phyloP scores from a whole-genome alignment of 2,113 vertebrate species.

The Pelusios castaneus region DNA sequence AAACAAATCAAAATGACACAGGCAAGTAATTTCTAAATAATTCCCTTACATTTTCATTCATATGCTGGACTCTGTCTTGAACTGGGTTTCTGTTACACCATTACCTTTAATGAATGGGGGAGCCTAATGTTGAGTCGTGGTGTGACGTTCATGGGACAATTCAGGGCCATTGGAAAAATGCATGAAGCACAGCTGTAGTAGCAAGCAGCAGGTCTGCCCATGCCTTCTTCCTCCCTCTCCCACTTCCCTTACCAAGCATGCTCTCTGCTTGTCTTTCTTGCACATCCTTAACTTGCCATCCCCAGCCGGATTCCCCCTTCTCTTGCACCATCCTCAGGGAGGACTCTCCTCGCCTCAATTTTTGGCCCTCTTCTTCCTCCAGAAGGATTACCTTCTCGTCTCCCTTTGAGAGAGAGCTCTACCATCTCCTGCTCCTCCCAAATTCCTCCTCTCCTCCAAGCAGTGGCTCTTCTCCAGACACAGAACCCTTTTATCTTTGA shows the following conservation, averaged over 20 bases:
- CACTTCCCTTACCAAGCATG: neutral
- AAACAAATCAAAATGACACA: neutral
- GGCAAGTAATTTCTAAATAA: neutral
- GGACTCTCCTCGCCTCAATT: neutral
- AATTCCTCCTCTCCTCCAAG: neutral
- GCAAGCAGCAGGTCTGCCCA: neutral
- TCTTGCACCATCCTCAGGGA: neutral
- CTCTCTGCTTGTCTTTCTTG: neutral
- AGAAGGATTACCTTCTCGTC: neutral
- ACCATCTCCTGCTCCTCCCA: neutral
- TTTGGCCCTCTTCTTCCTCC: neutral
- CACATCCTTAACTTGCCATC: neutral
- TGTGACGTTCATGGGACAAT: neutral
- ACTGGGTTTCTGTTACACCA: neutral
- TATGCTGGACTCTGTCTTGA: neutral
- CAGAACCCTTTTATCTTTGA: neutral
- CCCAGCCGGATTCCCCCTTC: neutral
- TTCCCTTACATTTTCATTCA: neutral
- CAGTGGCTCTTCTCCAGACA: neutral
- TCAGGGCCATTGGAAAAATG: neutral
- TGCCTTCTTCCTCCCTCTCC: neutral
- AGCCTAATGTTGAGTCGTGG: neutral
- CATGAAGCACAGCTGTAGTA: neutral
- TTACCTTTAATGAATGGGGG: neutral
- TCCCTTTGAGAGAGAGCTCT: neutral